These are phyloP conservation scores for Festucalex cinctus DNA, from an alignment of 2,113 vertebrate species.

Conservation along the genomic window DNA sequence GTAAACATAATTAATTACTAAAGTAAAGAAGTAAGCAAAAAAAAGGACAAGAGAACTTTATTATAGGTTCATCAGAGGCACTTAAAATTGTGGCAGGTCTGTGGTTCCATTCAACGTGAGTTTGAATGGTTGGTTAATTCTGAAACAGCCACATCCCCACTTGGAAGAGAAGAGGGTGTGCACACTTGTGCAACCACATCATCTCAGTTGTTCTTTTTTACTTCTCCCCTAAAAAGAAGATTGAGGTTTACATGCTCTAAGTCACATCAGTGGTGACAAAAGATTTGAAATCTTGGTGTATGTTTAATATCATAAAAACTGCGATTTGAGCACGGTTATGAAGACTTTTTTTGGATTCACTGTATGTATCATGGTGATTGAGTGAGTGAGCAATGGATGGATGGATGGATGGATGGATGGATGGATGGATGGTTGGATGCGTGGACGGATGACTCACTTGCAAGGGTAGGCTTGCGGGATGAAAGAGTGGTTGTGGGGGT, in stretches of 20 bases:
- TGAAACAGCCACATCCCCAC: too few species aligned
- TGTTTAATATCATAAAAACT: not conserved
- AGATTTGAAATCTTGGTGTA: not conserved
- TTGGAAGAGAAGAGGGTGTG: not conserved
- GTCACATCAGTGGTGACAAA: not conserved
- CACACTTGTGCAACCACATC: not conserved
- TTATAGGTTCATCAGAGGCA: too few species aligned
- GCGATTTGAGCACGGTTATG: not conserved
- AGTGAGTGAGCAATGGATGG: constrained; percentile 3
- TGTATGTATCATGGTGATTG: not conserved
- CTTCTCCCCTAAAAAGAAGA: not conserved
- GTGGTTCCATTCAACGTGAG: too few species aligned
- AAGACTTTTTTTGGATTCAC: not conserved
- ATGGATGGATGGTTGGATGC: not conserved
- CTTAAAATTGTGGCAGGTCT: too few species aligned
- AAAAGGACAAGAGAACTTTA: too few species aligned
- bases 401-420: too few species aligned
- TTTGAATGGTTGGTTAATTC: too few species aligned
- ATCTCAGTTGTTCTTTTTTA: not conserved
- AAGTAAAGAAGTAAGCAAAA: too few species aligned
- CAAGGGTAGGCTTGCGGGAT: constrained; percentile 88
- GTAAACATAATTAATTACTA: too few species aligned
- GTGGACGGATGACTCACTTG: constrained; percentile 81
- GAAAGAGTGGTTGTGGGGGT: constrained; percentile 89
- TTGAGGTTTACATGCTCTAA: not conserved